These are phyloP conservation scores for Tachuris rubrigastra DNA, from an alignment of 2,113 vertebrate genomes.

Conservation along the genomic window DNA sequence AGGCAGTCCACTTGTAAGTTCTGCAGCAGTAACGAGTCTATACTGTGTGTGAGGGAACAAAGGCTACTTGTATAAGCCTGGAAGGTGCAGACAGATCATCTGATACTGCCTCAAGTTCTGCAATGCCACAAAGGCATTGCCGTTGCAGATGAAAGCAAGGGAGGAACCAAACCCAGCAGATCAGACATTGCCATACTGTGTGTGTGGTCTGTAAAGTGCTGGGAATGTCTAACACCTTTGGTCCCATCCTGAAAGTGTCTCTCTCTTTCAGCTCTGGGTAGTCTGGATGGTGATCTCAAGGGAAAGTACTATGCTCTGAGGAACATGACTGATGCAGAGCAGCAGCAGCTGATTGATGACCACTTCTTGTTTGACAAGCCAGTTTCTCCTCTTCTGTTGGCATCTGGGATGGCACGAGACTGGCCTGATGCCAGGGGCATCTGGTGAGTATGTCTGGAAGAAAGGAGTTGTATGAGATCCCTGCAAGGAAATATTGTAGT, in stretches of 20 bases:
- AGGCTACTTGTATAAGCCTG: neutral
- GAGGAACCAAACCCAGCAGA: neutral
- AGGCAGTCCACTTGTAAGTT: neutral
- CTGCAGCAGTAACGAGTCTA: neutral
- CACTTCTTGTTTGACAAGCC: conserved; percentile 99
- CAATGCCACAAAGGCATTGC: neutral
- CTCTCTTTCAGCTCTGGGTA: conserved; percentile 69
- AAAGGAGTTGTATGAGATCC: neutral
- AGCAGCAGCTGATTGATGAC: conserved; percentile 97
- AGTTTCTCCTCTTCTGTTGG: conserved; percentile 92
- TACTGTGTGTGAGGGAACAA: neutral
- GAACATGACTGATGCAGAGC: conserved; percentile 92
- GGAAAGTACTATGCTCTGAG: conserved; percentile 93
- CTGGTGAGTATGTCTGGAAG: conserved; percentile 78
- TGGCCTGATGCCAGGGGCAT: conserved; percentile 96
- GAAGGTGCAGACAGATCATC: conserved; percentile 23
- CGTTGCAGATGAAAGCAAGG: neutral
- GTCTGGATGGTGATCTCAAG: conserved; percentile 90
- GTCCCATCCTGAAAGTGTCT: neutral
- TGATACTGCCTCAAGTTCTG: neutral
- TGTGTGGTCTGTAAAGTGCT: neutral
- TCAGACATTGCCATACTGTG: neutral
- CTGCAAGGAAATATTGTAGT: neutral
- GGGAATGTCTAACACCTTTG: neutral
- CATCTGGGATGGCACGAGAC: conserved; percentile 93